Base-by-base conservation (phyloP, 2,888 invertebrate species). In the Drepanosiphum platanoidis region DNA sequence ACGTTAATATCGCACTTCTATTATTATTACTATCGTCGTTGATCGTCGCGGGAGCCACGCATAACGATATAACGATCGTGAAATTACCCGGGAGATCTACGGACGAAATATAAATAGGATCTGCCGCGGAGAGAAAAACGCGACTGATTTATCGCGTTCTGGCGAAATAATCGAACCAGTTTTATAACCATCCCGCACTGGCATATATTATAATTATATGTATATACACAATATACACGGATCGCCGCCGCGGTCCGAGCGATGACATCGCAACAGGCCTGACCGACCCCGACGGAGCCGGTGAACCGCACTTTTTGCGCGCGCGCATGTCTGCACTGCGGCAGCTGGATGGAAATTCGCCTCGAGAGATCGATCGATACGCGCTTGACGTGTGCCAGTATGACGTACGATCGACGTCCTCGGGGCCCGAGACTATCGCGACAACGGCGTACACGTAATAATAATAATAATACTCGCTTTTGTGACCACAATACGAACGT, bases 121-220 rank as follows among this genome's bases (percentile, higher is more conserved):
- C 75, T 27, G 22, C 9, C 36, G 36, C 13, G 58, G 1, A 36
- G 58, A 27, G 22, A 15, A n/a, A 52, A 8, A 34, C 15, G 15
- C 32, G 34, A n/a, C 34, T 58, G 58, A 75, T 75, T 75, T 75
- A 58, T 61, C 34, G 27, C 34, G 61, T 52, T 18, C 72, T 18
- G 58, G 58, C 27, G 58, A 75, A 75, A 75, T 27, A 36, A 61
- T 75, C 36, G 75, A 75, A 75, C 58, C 58, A 27, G 58, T 75
- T 61, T 75, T 30, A 15, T 15, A n/a, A 34, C 46, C 27, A 18
- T 11, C 8, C n/a, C 58, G n/a, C 58, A n/a, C n/a, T n/a, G n/a
- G n/a, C n/a, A n/a, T n/a, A n/a, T n/a, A n/a, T n/a, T n/a, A n/a
- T n/a, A n/a, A n/a, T n/a, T n/a, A n/a, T n/a, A n/a, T n/a, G n/a